Conservation (phyloP, 2,888 invertebrate genomes). For the Horisme vitalbata region DNA sequence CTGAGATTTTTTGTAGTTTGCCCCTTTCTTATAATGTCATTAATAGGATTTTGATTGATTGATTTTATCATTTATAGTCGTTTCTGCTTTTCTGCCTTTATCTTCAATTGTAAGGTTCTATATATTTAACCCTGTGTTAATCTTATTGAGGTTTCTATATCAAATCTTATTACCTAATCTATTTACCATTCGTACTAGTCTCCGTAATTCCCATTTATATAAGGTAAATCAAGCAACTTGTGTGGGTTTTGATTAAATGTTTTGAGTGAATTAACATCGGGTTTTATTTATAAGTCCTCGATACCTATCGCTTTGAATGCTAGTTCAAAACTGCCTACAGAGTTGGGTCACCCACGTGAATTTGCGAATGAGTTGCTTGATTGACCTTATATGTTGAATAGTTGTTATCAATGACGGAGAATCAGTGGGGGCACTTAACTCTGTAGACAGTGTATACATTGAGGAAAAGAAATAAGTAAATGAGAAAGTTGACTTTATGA, state of each 20-base stretch:
- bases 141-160: not conserved
- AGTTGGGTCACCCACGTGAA: constrained; percentile 66
- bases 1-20: too few relatives aligned
- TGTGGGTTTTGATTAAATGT: constrained; percentile 75
- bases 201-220: constrained; percentile 25
- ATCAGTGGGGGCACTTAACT: constrained; percentile 55
- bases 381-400: constrained; percentile 62
- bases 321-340: constrained; percentile 52
- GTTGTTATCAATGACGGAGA: constrained; percentile 37
- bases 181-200: constrained; percentile 1
- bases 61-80: too few relatives aligned
- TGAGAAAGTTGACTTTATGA: too few relatives aligned
- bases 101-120: constrained; percentile 2
- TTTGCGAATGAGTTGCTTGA: constrained; percentile 68
- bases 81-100: not conserved
- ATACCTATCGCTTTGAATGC: constrained; percentile 34
- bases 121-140: constrained; percentile 5
- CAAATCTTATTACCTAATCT: constrained; percentile 5
- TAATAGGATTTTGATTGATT: too few relatives aligned
- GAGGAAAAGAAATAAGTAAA: not conserved
- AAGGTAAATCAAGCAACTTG: constrained; percentile 80
- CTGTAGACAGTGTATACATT: constrained; percentile 49
- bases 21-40: too few relatives aligned
- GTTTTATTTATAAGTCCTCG: constrained; percentile 62
- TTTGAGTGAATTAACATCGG: constrained; percentile 48